Base-by-base conservation (phyloP, 2,888 invertebrate genomes). In the Eristalinus aeneus region DNA sequence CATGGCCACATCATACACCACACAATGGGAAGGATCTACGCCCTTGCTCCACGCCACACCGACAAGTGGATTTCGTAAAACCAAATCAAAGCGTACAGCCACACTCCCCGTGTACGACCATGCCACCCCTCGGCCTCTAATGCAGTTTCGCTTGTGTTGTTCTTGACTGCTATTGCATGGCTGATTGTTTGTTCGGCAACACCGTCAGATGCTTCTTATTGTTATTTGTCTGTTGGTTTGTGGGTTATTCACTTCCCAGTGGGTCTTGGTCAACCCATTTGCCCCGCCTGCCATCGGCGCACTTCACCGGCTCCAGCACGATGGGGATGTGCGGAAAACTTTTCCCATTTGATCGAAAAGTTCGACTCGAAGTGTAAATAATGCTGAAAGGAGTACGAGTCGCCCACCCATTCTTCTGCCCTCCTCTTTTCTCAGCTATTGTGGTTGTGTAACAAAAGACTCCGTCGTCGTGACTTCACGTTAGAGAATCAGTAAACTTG, bases 321-420 rank as follows among this genome's bases (percentile, higher is more conserved):
- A 46, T 61, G 67, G 67, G 12, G 69, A 46, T 73, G 77, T 67
- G 68, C 54, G 34, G 32, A 74, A 84, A 85, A 85, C 85, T 85
- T 85, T 85, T 85, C 80, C 80, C 85, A 85, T 85, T 85, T 85
- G 72, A 85, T 85, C 76, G 73, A 80, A 85, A 85, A 85, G 76
- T 85, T 85, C 76, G 85, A 76, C 76, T 76, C 64, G 75, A 85
- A 85, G 85, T 85, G 85, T 80, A 85, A 80, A 85, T 80, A 85
- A 80, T 76, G 72, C 72, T 58, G 58, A 67, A 72, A 77, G 72
- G 73, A 69, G 54, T 71, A 71, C 60, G 16, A 11, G 39, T 69
- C 64, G 60, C 63, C 46, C 16, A 6, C 39, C 46, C 60, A 32
- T 2, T 10, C 6, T 22, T 61, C 36, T 53, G 16, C 20, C 22